phyloP scores from a whole-genome alignment of 2,113 vertebrate species.

The Calidris pugnax region DNA sequence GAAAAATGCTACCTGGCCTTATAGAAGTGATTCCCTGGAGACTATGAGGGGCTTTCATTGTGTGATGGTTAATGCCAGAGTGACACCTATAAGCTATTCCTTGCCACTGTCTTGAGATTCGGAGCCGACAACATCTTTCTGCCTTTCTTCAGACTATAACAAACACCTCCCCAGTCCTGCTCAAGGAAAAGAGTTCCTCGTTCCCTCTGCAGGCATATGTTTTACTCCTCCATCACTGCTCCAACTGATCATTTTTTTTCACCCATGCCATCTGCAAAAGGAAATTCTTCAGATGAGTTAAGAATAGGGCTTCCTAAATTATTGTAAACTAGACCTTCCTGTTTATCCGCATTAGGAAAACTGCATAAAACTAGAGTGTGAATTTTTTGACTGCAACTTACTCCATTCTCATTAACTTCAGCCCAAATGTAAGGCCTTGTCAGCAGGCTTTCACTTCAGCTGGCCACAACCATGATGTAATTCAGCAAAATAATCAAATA shows the following conservation, averaged over 20 bases:
- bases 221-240: neutral
- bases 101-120: neutral
- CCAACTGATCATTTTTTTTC: neutral
- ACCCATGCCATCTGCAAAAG: neutral
- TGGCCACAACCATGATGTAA: neutral
- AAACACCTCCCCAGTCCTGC: neutral
- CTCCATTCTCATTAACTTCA: neutral
- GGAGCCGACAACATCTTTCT: neutral
- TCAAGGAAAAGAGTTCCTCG: neutral
- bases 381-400: neutral
- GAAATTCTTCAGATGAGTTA: neutral
- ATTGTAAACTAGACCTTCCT: neutral
- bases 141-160: neutral
- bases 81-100: neutral
- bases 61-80: neutral
- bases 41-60: neutral
- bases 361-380: neutral
- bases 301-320: neutral
- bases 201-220: neutral
- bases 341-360: neutral
- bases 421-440: neutral
- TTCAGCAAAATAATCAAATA: neutral
- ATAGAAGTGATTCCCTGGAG: neutral
- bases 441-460: neutral
- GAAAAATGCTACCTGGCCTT: neutral